phyloP scores from a whole-genome alignment of 2,888 invertebrate genomes.

The Hirtodrosophila histrioides region DNA sequence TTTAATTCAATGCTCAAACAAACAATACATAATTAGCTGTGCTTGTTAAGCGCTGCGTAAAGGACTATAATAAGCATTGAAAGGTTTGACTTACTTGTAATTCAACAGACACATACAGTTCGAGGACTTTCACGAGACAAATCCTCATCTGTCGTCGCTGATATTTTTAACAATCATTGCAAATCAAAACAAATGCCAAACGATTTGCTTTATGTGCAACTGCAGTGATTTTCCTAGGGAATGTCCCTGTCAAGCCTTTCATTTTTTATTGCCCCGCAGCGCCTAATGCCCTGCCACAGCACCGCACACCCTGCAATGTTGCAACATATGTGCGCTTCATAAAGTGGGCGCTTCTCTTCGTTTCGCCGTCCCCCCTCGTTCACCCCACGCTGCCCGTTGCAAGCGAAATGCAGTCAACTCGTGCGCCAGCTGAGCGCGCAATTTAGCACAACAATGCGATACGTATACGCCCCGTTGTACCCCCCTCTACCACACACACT shows the following conservation, averaged over 20 bases:
- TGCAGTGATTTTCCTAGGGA: slow-evolving; percentile 81
- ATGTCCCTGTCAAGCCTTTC: slow-evolving; percentile 69
- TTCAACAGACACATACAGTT: slow-evolving; percentile 2
- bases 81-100: too few species aligned
- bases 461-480: slow-evolving; percentile 72
- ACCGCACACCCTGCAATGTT: slow-evolving; percentile 9
- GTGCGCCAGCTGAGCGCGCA: slow-evolving; percentile 82
- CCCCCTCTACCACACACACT: not conserved
- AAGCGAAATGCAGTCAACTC: slow-evolving; percentile 77
- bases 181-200: slow-evolving; percentile 81
- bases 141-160: slow-evolving; percentile 46
- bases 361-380: not conserved
- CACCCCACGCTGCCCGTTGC: slow-evolving; percentile 37
- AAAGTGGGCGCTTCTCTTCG: slow-evolving; percentile 52
- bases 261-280: slow-evolving; percentile 66
- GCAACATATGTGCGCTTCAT: slow-evolving; percentile 79
- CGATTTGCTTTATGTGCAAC: slow-evolving; percentile 80
- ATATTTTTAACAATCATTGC: slow-evolving; percentile 70
- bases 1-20: too few species aligned
- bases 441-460: slow-evolving; percentile 79
- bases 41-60: too few species aligned
- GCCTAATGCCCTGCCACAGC: slow-evolving; percentile 9
- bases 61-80: too few species aligned
- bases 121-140: slow-evolving; percentile 20
- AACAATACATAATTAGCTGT: too few species aligned